Conservation (phyloP, 2,888 invertebrate genomes). For the Leptinotarsa juncta region DNA sequence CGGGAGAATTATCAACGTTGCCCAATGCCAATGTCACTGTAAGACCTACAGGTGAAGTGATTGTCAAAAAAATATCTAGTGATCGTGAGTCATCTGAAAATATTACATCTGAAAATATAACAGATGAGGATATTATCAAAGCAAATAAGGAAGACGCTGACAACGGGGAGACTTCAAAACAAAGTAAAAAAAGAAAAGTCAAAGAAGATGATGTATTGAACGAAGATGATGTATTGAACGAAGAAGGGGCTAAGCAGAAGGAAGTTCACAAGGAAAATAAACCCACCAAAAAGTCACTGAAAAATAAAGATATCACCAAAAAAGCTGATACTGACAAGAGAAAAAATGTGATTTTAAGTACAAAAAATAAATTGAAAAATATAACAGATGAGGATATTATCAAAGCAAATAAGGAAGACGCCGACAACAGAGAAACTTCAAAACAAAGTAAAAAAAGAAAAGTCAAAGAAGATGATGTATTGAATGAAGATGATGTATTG, state of each 20-base stretch:
- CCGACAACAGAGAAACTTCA: not conserved
- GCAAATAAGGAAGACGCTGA: conserved; percentile 20
- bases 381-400: conserved; percentile 24
- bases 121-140: conserved; percentile 22
- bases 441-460: not conserved
- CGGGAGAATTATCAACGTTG: conserved; percentile 73
- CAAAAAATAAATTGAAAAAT: conserved; percentile 1
- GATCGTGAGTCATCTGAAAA: not conserved
- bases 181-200: not conserved
- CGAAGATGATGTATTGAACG: not conserved
- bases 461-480: not conserved
- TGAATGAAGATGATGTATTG: not conserved
- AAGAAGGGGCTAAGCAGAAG: not conserved
- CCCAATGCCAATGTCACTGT: conserved; percentile 68
- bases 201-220: not conserved
- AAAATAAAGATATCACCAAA: not conserved
- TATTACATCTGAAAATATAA: conserved; percentile 13
- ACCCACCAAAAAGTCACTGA: not conserved
- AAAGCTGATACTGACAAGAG: not conserved
- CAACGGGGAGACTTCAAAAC: not conserved
- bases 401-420: conserved; percentile 19
- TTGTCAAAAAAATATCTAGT: conserved; percentile 30
- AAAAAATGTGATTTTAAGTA: not conserved
- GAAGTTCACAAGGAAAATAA: not conserved
- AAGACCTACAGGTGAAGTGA: conserved; percentile 71